phyloP scores from a whole-genome alignment of 2,113 vertebrate species.

The Lepisosteus oculatus region DNA sequence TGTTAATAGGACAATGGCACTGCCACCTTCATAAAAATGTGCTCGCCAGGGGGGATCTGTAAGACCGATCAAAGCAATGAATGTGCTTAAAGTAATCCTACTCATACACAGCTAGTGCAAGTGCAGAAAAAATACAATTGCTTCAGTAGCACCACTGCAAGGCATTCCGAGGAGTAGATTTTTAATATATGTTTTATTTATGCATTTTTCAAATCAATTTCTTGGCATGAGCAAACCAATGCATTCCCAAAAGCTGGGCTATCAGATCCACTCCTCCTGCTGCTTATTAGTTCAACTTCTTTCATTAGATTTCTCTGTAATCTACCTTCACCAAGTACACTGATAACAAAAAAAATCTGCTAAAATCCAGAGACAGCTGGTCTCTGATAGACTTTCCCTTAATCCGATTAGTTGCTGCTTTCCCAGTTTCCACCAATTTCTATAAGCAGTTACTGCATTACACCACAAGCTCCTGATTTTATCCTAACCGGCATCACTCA shows the following conservation, averaged over 20 bases:
- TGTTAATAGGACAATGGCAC: too few relatives aligned
- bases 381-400: constrained; percentile 61
- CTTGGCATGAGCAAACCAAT: constrained; percentile 1
- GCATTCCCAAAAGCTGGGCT: neutral
- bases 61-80: too few relatives aligned
- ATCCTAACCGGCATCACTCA: constrained; percentile 55
- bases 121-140: too few relatives aligned
- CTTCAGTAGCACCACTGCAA: too few relatives aligned
- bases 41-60: too few relatives aligned
- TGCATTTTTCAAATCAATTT: constrained; percentile 1
- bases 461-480: constrained; percentile 54
- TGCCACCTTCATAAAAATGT: too few relatives aligned
- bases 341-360: constrained; percentile 51
- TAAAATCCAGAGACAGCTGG: constrained; percentile 54
- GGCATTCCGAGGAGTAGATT: too few relatives aligned
- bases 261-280: constrained; percentile 44
- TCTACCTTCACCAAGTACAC: constrained; percentile 43
- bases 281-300: constrained; percentile 59
- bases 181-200: too few relatives aligned
- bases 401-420: constrained; percentile 59
- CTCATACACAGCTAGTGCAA: too few relatives aligned
- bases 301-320: constrained; percentile 57
- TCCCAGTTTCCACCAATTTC: constrained; percentile 46
- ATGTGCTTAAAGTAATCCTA: too few relatives aligned
- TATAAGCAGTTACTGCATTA: constrained; percentile 51